phyloP scores from a whole-genome alignment of 2,888 invertebrate species.

The Tinea trinotella region DNA sequence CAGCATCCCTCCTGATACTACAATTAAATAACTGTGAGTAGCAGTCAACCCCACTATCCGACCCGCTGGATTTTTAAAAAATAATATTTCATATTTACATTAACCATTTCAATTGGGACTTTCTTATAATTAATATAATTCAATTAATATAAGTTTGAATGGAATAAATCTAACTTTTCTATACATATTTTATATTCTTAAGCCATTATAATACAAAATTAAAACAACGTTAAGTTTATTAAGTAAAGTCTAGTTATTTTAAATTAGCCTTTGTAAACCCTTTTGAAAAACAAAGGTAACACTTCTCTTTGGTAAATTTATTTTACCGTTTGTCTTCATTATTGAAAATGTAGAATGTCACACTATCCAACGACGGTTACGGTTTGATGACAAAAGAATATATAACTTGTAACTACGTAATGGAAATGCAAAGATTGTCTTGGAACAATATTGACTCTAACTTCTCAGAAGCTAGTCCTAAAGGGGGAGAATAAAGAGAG shows the following conservation, averaged over 20 bases:
- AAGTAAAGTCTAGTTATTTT: neutral
- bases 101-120: too few species aligned
- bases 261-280: neutral
- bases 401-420: constrained; percentile 9
- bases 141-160: too few species aligned
- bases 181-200: too few species aligned
- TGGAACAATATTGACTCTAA: constrained; percentile 14
- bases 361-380: neutral
- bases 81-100: too few species aligned
- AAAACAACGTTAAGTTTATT: too few species aligned
- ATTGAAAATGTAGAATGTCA: neutral
- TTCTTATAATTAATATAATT: too few species aligned
- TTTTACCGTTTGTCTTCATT: neutral
- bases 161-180: too few species aligned
- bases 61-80: too few species aligned
- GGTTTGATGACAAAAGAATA: neutral
- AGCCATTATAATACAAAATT: too few species aligned
- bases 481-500: constrained; percentile 13
- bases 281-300: neutral
- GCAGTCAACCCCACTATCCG: too few species aligned
- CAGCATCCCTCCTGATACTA: too few species aligned
- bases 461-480: constrained; percentile 5
- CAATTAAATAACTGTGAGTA: too few species aligned
- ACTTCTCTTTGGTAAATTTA: neutral
- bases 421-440: constrained; percentile 15